A percentile compares a stretch with the other conserved stretches of the same genome.
These are phyloP conservation scores for Helostoma temminkii DNA, from an alignment of 2,797 vertebrate genomes.

Conservation along the genomic window DNA sequence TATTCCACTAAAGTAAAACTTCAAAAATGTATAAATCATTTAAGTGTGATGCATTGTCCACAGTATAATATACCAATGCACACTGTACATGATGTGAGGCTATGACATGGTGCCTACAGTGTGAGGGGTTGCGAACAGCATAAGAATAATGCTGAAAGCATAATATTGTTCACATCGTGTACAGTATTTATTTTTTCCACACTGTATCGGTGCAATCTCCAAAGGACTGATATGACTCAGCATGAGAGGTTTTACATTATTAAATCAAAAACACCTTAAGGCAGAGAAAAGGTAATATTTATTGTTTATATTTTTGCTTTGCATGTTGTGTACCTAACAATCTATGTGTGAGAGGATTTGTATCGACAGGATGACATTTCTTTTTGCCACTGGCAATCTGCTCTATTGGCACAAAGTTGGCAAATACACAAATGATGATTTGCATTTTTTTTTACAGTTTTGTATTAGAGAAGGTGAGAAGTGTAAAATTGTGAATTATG, in stretches of 20 bases:
- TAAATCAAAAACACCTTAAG: neutral
- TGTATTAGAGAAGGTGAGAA: too few relatives aligned
- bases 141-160: neutral
- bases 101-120: neutral
- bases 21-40: conserved; percentile 7
- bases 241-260: neutral
- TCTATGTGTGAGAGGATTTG: too few relatives aligned
- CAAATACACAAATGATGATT: too few relatives aligned
- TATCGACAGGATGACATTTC: too few relatives aligned
- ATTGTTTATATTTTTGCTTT: too few relatives aligned
- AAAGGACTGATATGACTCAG: neutral
- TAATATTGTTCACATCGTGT: neutral
- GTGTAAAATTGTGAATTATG: too few relatives aligned
- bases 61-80: neutral
- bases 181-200: conserved; percentile 2
- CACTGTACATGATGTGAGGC: conserved; percentile 4
- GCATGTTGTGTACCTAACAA: too few relatives aligned
- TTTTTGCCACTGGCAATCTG: too few relatives aligned
- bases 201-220: neutral
- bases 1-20: neutral
- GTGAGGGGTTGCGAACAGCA: neutral
- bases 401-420: too few relatives aligned
- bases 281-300: too few relatives aligned
- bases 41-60: neutral
- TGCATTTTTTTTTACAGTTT: too few relatives aligned